A percentile compares a stretch with the other conserved stretches of the same genome.
Evolutionary conservation across 53 echinoderm and acorn worm species (phyloP).

Genomic region (Temnopleurus reevesii): DNA sequence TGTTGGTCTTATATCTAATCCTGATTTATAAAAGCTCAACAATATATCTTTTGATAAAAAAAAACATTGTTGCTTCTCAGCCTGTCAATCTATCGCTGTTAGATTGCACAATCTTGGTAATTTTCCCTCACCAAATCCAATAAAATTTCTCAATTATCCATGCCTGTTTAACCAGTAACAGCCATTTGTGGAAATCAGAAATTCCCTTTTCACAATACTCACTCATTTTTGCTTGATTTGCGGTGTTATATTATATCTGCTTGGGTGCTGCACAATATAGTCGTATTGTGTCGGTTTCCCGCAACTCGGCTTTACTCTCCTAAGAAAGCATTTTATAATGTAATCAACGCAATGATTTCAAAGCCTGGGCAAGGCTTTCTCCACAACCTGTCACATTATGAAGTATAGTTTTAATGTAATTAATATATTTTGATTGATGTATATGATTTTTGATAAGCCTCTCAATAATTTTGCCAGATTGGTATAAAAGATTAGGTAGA

Average conservation of each 20-base stretch:
- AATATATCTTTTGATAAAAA: not conserved
- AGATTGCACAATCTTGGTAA: conserved; percentile 9
- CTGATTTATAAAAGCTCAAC: not conserved
- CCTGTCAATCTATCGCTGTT: not conserved
- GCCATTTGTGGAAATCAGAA: conserved; percentile 22
- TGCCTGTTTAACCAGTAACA: conserved; percentile 30
- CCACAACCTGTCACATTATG: not conserved
- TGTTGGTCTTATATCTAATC: not conserved
- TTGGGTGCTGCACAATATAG: conserved; percentile 13
- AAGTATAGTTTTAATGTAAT: not conserved
- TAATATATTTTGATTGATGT: conserved; percentile 23
- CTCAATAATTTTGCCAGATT: not conserved
- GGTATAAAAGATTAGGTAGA: conserved; percentile 10
- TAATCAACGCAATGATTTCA: not conserved
- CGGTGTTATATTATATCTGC: conserved; percentile 22
- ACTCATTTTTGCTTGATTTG: conserved; percentile 36
- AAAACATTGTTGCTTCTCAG: not conserved
- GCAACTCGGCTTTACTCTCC: not conserved
- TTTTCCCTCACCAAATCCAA: conserved; percentile 11
- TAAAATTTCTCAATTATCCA: conserved; percentile 26
- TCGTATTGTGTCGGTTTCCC: not conserved
- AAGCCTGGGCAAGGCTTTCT: not conserved
- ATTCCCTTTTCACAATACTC: conserved; percentile 26
- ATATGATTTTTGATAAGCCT: not conserved
- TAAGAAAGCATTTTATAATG: not conserved